These are phyloP conservation scores for Scopus umbretta DNA, from an alignment of 2,113 vertebrate species.

Conservation along the genomic window DNA sequence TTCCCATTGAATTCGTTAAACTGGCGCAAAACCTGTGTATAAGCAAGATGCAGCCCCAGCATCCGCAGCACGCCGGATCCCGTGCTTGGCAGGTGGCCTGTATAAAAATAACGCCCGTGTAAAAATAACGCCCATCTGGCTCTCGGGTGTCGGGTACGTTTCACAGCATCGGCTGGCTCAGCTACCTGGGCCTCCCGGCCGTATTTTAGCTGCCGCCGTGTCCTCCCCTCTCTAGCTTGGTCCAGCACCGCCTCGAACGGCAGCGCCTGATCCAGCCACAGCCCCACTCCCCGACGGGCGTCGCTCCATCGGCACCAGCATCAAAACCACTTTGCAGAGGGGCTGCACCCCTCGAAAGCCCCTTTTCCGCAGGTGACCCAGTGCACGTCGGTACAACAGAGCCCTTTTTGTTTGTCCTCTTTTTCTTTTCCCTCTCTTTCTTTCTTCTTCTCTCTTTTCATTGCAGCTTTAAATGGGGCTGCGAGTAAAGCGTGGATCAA, in stretches of 20 bases:
- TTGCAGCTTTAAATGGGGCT: not conserved
- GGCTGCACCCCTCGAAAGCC: not conserved
- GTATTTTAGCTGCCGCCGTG: not conserved
- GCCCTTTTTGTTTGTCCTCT: not conserved
- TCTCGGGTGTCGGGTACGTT: not conserved
- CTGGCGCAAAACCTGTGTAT: fast-evolving
- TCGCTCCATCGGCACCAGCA: not conserved
- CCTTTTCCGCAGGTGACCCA: fast-evolving
- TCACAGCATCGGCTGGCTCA: fast-evolving
- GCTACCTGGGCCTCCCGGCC: not conserved
- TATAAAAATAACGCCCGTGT: not conserved
- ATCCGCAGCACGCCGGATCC: not conserved
- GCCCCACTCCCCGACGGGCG: not conserved
- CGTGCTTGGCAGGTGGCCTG: fast-evolving
- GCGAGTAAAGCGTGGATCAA: fast-evolving
- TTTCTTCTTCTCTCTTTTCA: not conserved
- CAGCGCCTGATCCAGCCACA: not conserved
- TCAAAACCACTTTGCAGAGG: not conserved
- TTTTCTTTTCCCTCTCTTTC: not conserved
- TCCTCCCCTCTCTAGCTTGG: fast-evolving
- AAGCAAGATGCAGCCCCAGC: not conserved
- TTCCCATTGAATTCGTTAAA: not conserved
- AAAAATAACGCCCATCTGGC: not conserved
- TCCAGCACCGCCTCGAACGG: not conserved
- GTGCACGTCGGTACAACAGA: fast-evolving